Evolutionary conservation across 2,888 invertebrate species (phyloP).

Genomic region (Xylocampa areola): DNA sequence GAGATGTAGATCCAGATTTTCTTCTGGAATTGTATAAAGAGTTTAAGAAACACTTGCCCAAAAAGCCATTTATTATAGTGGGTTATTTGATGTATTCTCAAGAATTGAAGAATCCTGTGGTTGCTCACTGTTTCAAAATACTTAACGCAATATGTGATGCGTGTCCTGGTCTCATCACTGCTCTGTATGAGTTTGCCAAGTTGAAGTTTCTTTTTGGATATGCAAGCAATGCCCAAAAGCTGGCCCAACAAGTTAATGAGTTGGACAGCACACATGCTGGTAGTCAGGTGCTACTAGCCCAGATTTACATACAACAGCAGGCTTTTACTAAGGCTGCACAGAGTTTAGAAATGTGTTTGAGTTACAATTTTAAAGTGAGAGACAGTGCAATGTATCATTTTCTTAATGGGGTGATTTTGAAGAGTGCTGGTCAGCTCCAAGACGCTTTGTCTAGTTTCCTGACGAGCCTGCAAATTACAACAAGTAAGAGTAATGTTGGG

Average conservation of each 20-base stretch:
- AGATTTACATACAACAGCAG: conserved; percentile 93
- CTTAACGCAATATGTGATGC: conserved; percentile 93
- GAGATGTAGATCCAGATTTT: conserved; percentile 95
- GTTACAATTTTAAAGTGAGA: conserved; percentile 97
- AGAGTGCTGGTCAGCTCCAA: conserved; percentile 92
- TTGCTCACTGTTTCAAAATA: conserved; percentile 90
- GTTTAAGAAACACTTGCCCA: conserved; percentile 93
- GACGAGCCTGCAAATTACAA: conserved; percentile 92
- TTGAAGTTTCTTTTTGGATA: conserved; percentile 95
- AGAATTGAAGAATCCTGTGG: conserved; percentile 84
- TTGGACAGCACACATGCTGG: conserved; percentile 95
- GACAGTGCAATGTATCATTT: conserved; percentile 97
- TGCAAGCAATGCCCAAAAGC: conserved; percentile 91
- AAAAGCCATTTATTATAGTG: conserved; percentile 87
- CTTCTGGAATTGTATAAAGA: conserved; percentile 94
- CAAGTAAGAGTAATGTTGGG: conserved; percentile 72
- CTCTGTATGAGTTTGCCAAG: conserved; percentile 93
- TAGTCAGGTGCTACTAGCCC: conserved; percentile 95
- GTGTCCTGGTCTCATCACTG: conserved; percentile 94
- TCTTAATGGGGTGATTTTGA: conserved; percentile 95
- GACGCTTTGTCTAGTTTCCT: conserved; percentile 94
- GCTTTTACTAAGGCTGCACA: conserved; percentile 94
- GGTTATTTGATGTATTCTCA: conserved; percentile 81
- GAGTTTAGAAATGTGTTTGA: conserved; percentile 96
- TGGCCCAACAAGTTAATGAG: conserved; percentile 93